Percentiles rank a stretch among this genome's conserved stretches.
These are phyloP conservation scores for Calameuta filiformis DNA, from an alignment of 2,888 invertebrate genomes.

Conservation along the genomic window DNA sequence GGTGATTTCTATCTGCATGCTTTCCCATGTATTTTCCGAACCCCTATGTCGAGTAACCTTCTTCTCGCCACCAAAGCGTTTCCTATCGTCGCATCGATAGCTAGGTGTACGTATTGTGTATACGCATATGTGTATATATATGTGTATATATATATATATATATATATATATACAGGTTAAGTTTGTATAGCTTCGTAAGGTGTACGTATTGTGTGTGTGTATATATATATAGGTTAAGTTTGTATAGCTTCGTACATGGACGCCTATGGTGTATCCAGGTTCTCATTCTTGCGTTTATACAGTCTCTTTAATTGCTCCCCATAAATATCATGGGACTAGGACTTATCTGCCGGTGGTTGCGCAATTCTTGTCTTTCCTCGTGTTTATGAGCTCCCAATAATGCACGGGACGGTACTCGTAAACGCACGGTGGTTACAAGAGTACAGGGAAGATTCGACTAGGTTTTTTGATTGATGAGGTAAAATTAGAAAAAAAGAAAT, in stretches of 20 bases:
- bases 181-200: no score
- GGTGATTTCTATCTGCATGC: conserved; percentile 19
- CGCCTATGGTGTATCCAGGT: background rate
- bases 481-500: background rate
- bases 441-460: background rate
- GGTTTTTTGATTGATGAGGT: background rate
- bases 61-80: background rate
- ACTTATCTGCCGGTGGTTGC: conserved; percentile 14
- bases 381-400: conserved; percentile 19
- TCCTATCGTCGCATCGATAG: conserved; percentile 2
- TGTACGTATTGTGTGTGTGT: no score
- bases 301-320: conserved; percentile 22
- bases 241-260: background rate
- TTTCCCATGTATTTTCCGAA: conserved; percentile 22
- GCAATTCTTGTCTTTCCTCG: conserved; percentile 14
- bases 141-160: background rate
- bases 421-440: background rate
- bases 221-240: no score
- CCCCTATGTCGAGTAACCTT: conserved; percentile 3
- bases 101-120: background rate
- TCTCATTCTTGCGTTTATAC: conserved; percentile 7
- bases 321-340: conserved; percentile 16
- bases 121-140: no score
- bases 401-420: background rate
- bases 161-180: no score